A percentile compares a stretch with the other conserved stretches of the same genome.
Conservation (phyloP, 2,888 invertebrate genomes). For the Polyploca ridens region DNA sequence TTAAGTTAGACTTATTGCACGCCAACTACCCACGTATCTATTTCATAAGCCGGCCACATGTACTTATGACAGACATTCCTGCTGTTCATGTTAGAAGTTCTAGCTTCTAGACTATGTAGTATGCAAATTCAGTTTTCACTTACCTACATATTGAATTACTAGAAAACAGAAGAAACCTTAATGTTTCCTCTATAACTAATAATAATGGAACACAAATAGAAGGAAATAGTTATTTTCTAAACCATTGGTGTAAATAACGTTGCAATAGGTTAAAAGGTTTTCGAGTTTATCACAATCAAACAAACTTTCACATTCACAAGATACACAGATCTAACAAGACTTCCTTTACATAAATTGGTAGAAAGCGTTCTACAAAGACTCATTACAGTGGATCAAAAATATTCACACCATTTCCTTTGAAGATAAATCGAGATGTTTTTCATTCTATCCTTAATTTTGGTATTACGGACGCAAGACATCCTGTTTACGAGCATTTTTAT, state of each 20-base stretch:
- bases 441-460: conserved; percentile 8
- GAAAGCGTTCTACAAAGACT: conserved; percentile 3
- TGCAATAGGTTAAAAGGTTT: conserved; percentile 4
- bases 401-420: conserved; percentile 12
- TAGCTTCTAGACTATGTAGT: background rate
- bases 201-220: background rate
- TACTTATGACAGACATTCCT: background rate
- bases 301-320: conserved; percentile 8
- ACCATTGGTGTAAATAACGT: background rate
- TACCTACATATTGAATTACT: background rate
- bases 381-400: background rate
- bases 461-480: conserved; percentile 11
- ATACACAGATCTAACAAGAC: conserved; percentile 9
- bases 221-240: background rate
- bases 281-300: conserved; percentile 1
- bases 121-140: background rate
- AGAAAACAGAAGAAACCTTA: background rate
- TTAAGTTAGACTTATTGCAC: background rate
- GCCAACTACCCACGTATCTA: background rate
- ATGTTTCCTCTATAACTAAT: background rate
- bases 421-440: conserved; percentile 4
- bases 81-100: background rate
- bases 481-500: conserved; percentile 39
- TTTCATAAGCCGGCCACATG: background rate
- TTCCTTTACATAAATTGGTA: conserved; percentile 9